Percentiles rank a stretch among this genome's conserved stretches.
phyloP scores from a whole-genome alignment of 1,140 invertebrate genomes.

The Latrodectus geometricus region DNA sequence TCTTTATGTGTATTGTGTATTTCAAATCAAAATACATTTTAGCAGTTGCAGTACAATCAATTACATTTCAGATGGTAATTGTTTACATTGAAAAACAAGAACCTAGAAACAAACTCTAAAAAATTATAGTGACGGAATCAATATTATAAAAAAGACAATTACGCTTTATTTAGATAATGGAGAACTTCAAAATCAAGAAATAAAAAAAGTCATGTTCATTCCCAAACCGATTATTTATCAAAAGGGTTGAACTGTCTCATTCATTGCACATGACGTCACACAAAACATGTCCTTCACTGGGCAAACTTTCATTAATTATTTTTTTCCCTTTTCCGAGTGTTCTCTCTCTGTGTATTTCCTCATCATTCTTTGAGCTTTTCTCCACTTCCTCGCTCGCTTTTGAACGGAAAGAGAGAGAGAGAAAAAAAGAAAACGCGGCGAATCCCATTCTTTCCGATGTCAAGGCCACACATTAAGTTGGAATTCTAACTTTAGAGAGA shows the following conservation, averaged over 20 bases:
- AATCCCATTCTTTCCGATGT: not conserved
- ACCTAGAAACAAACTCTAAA: too few species aligned
- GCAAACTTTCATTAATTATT: not conserved
- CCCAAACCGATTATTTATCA: not conserved
- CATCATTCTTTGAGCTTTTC: not conserved
- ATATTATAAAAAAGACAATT: too few species aligned
- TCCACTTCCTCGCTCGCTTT: not conserved
- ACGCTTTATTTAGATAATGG: too few species aligned
- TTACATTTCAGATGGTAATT: too few species aligned
- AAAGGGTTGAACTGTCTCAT: not conserved
- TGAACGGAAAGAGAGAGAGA: not conserved
- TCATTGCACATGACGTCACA: not conserved
- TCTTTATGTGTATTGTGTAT: too few species aligned
- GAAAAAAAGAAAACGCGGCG: not conserved
- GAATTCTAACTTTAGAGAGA: not conserved
- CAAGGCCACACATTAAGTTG: not conserved
- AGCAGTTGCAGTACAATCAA: too few species aligned
- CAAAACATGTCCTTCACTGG: constrained; percentile 7
- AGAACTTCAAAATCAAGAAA: too few species aligned
- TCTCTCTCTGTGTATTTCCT: not conserved
- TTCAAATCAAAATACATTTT: too few species aligned
- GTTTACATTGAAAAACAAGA: too few species aligned
- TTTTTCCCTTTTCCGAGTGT: not conserved
- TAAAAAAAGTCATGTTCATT: too few species aligned
- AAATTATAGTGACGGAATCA: too few species aligned